Conservation (phyloP, 2,797 vertebrate species). For the Austrolebias charrua region DNA sequence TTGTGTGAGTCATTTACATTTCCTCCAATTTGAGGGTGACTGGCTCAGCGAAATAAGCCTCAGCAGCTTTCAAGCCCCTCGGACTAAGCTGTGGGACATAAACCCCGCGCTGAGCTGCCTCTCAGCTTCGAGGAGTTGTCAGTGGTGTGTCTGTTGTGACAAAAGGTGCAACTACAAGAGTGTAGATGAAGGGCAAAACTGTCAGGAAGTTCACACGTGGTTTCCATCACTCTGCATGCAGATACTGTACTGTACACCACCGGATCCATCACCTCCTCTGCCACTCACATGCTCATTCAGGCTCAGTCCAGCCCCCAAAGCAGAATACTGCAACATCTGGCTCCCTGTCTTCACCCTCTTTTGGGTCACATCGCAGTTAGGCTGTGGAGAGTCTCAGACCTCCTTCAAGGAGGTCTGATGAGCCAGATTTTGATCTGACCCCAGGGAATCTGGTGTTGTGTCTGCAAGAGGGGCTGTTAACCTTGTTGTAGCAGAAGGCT, state of each 20-base stretch:
- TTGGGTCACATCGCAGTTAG: conserved; percentile 58
- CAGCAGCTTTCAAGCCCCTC: conserved; percentile 49
- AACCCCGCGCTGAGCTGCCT: conserved; percentile 57
- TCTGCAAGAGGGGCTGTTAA: conserved; percentile 5
- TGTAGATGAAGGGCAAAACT: conserved; percentile 35
- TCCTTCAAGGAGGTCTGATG: conserved; percentile 46
- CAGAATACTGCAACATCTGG: conserved; percentile 67
- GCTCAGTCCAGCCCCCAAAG: conserved; percentile 43
- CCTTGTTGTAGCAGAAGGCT: conserved; percentile 10
- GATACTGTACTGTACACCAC: conserved; percentile 19
- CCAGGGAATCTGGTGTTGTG: conserved; percentile 1
- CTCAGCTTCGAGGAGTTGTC: conserved; percentile 49
- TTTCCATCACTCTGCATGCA: conserved; percentile 46
- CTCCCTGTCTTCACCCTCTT: conserved; percentile 47
- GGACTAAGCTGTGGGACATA: conserved; percentile 57
- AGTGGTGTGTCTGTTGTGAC: conserved; percentile 41
- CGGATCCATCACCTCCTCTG: conserved; percentile 32
- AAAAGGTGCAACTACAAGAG: conserved; percentile 13
- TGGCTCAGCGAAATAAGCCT: conserved; percentile 57
- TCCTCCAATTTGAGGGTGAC: conserved; percentile 57
- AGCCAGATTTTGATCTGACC: conserved; percentile 47
- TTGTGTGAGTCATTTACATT: conserved; percentile 70
- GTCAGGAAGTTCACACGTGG: conserved; percentile 52
- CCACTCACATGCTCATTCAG: conserved; percentile 52
- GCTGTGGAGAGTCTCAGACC: conserved; percentile 39